Conservation (phyloP, 2,113 vertebrate genomes). For the Trinectes maculatus region DNA sequence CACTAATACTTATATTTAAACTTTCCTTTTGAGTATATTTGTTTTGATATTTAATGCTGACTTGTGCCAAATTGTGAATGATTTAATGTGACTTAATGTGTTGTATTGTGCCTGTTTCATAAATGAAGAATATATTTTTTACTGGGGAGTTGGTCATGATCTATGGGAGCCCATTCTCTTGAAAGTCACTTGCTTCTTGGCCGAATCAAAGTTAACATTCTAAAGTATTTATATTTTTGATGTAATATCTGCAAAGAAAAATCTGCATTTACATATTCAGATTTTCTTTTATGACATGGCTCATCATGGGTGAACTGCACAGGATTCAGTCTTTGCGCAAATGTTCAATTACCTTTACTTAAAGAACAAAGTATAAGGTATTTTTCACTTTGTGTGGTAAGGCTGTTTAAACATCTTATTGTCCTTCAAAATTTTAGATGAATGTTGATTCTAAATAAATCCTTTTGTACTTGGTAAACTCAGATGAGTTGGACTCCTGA, state of each 20-base stretch:
- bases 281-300: background rate
- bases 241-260: conserved; percentile 3
- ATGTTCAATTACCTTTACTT: background rate
- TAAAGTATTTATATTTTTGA: conserved; percentile 19
- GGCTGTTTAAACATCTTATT: background rate
- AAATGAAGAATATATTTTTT: background rate
- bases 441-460: conserved; percentile 49
- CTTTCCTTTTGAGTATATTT: background rate
- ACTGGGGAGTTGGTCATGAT: background rate
- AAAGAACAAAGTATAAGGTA: background rate
- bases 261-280: background rate
- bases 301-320: background rate
- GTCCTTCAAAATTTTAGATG: background rate
- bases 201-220: background rate
- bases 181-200: conserved; percentile 3
- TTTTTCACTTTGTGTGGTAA: conserved; percentile 23
- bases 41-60: conserved; percentile 22
- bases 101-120: conserved; percentile 36
- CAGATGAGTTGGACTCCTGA: background rate
- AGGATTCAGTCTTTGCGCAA: no score
- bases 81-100: conserved; percentile 35
- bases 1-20: conserved; percentile 26
- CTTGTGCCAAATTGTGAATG: conserved; percentile 52
- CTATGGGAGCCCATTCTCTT: conserved; percentile 11
- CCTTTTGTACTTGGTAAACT: conserved; percentile 27